These are phyloP conservation scores for Troilus luridus DNA, from an alignment of 2,888 invertebrate genomes.

Conservation along the genomic window DNA sequence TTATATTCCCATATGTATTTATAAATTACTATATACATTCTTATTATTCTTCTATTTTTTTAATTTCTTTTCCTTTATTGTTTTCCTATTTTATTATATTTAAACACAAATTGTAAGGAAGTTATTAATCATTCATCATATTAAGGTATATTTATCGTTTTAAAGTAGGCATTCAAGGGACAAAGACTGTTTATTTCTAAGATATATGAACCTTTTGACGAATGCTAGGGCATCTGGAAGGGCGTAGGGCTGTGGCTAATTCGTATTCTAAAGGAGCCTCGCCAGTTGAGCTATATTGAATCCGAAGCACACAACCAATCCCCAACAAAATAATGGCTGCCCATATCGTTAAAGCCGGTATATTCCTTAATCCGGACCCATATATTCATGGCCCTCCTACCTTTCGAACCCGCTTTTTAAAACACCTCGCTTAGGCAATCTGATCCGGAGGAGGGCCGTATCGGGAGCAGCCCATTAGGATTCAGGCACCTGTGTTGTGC, in stretches of 20 bases:
- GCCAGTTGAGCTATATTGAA: conserved; percentile 43
- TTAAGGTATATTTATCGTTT: too few relatives aligned
- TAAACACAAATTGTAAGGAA: too few relatives aligned
- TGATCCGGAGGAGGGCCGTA: neutral
- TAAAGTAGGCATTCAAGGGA: too few relatives aligned
- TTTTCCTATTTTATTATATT: too few relatives aligned
- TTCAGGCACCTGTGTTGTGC: conserved; percentile 24
- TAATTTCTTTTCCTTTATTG: too few relatives aligned
- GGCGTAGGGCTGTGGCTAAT: neutral
- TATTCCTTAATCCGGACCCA: conserved; percentile 32
- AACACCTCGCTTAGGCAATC: conserved; percentile 33
- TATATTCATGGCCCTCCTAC: conserved; percentile 16
- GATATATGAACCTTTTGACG: neutral
- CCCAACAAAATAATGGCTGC: conserved; percentile 42
- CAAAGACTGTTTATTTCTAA: too few relatives aligned
- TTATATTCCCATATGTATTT: too few relatives aligned
- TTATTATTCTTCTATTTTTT: too few relatives aligned
- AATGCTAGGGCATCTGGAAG: neutral
- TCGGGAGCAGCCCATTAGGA: neutral
- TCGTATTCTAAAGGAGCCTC: conserved; percentile 22
- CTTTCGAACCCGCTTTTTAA: conserved; percentile 7
- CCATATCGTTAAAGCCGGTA: conserved; percentile 29
- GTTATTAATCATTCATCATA: too few relatives aligned
- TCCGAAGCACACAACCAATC: conserved; percentile 28
- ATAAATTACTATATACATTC: too few relatives aligned